Percentiles rank a stretch among this genome's conserved stretches.
These are phyloP conservation scores for Adelphocoris suturalis DNA, from an alignment of 2,888 invertebrate species.

Conservation along the genomic window DNA sequence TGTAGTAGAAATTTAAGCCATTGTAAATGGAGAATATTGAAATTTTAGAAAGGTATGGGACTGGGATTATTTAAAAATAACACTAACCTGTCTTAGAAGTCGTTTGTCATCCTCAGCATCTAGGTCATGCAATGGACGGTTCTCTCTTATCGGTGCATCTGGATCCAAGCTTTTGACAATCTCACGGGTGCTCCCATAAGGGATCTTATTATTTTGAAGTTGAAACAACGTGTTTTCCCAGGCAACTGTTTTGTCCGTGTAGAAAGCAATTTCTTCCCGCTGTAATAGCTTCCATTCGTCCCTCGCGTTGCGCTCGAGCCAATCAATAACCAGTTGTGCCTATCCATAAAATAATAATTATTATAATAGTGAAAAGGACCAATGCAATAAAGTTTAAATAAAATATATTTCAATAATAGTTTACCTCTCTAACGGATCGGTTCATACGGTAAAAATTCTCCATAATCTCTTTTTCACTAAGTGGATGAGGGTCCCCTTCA, in stretches of 20 bases:
- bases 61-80: too few species aligned
- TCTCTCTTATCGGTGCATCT: conserved; percentile 91
- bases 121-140: conserved; percentile 89
- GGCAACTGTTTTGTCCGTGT: conserved; percentile 89
- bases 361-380: background rate
- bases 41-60: too few species aligned
- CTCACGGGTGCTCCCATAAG: conserved; percentile 78
- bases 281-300: conserved; percentile 80
- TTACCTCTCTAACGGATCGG: conserved; percentile 79
- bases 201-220: conserved; percentile 79
- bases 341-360: conserved; percentile 74
- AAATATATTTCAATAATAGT: too few species aligned
- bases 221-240: conserved; percentile 96
- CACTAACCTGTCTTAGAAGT: conserved; percentile 72
- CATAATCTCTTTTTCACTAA: conserved; percentile 81
- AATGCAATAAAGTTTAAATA: too few species aligned
- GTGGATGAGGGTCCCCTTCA: conserved; percentile 57
- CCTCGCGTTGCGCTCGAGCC: conserved; percentile 91
- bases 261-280: conserved; percentile 83
- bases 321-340: conserved; percentile 92
- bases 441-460: conserved; percentile 82
- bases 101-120: conserved; percentile 81
- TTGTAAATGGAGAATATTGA: too few species aligned
- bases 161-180: conserved; percentile 89
- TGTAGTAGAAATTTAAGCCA: too few species aligned